Base-by-base conservation (phyloP, 2,113 vertebrate genomes). In the Thamnophis sirtalis region DNA sequence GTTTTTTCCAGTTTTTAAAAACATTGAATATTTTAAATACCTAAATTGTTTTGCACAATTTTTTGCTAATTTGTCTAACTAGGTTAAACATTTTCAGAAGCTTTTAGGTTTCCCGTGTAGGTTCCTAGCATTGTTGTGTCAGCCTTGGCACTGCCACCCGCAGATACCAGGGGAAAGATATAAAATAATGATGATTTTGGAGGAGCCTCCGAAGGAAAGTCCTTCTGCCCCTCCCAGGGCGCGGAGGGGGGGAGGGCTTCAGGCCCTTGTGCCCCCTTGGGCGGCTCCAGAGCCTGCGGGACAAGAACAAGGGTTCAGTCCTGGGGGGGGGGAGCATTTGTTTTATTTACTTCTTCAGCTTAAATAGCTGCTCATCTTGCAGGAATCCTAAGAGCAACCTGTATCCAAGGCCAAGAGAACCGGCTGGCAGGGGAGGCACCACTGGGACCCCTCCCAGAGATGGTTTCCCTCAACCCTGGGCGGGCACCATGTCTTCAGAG, bases 1-100 rank as follows among this genome's bases (percentile, higher is more conserved):
- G 97, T 98, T 98, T 97, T 97, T 97, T 98, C 97, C 97, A 97
- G 97, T 97, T 98, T 98, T 98, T 97, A 98, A 97, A 98, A 98
- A 98, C 98, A 98, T 98, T 98, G 98, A 98, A 98, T 98, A 98
- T 98, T 98, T 98, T 98, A 98, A 98, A 98, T 98, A 97, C 97
- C 97, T 98, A 98, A 98, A 98, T 98, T 98, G 97, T 98, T 98
- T 98, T 98, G 97, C 97, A 98, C 98, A 97, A 98, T 97, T 98
- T 97, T 97, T 97, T 97, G 97, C 98, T 98, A 98, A 98, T 98
- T 98, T 98, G 98, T 98, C 97, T 97, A 98, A 98, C 97, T 98
- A 98, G 97, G 97, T 98, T 98, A 98, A 98, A 98, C 98, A 98
- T 97, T 98, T 98, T 97, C 96, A 96, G 97, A 97, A 98, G 97